phyloP scores from a whole-genome alignment of 2,888 invertebrate species.

The Eulithis prunata region DNA sequence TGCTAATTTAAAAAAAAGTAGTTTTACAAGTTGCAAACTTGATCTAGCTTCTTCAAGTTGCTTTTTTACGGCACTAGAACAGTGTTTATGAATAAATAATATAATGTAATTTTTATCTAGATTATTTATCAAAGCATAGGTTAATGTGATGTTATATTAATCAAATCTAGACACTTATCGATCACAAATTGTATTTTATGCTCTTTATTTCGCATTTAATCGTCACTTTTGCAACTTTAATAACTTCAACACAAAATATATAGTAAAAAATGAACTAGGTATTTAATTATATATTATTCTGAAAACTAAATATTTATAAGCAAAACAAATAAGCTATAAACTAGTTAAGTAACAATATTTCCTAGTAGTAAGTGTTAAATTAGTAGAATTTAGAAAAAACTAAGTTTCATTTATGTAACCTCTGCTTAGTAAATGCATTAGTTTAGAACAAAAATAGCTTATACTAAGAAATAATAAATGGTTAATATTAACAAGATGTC shows the following conservation, averaged over 20 bases:
- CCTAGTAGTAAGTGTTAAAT: too few relatives aligned
- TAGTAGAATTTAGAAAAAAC: too few relatives aligned
- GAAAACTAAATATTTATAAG: too few relatives aligned
- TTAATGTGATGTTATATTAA: conserved; percentile 13
- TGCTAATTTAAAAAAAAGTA: neutral
- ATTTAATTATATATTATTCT: too few relatives aligned
- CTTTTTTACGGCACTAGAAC: neutral
- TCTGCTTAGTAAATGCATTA: too few relatives aligned
- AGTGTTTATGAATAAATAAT: conserved; percentile 17
- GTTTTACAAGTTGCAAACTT: neutral
- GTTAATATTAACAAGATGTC: neutral
- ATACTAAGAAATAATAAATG: neutral
- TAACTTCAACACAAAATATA: neutral
- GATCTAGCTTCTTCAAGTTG: neutral
- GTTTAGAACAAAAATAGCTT: too few relatives aligned
- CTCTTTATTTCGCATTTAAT: neutral
- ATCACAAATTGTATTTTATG: neutral
- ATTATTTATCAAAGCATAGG: conserved; percentile 13
- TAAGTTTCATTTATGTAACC: too few relatives aligned
- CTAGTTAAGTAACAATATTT: too few relatives aligned
- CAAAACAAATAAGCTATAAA: too few relatives aligned
- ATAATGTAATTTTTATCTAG: conserved; percentile 19
- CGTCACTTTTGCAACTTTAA: neutral
- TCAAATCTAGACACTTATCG: conserved; percentile 11
- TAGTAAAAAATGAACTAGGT: too few relatives aligned